phyloP scores from a whole-genome alignment of 2,888 invertebrate genomes.

The Caenorhabditis drosophilae region DNA sequence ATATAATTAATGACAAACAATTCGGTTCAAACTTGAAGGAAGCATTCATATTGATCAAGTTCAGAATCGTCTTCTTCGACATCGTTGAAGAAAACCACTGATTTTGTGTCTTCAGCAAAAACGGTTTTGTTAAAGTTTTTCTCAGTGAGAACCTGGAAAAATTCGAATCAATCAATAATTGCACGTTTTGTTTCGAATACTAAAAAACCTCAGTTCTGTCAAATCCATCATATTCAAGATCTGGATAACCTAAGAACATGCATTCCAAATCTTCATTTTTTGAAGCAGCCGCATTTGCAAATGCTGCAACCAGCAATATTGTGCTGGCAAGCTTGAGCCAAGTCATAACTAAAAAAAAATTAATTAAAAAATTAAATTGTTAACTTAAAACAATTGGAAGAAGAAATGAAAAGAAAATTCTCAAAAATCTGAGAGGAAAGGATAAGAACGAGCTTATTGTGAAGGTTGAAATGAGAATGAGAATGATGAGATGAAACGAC shows the following conservation, averaged over 20 bases:
- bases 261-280: constrained; percentile 62
- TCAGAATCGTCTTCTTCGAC: constrained; percentile 68
- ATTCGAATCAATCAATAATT: constrained; percentile 1
- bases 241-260: constrained; percentile 69
- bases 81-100: constrained; percentile 69
- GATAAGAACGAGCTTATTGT: background rate
- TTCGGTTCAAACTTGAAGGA: constrained; percentile 61
- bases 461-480: constrained; percentile 4
- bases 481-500: too few relatives aligned
- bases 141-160: constrained; percentile 59
- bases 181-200: background rate
- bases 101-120: constrained; percentile 68
- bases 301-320: constrained; percentile 22
- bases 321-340: constrained; percentile 34
- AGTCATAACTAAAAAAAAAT: constrained; percentile 31
- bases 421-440: too few relatives aligned
- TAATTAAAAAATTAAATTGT: background rate
- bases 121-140: constrained; percentile 69
- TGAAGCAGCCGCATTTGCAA: constrained; percentile 26
- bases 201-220: constrained; percentile 61
- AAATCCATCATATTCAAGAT: constrained; percentile 69
- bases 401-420: background rate
- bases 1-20: too few relatives aligned
- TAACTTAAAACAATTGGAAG: background rate
- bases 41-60: constrained; percentile 69